Percentiles rank a stretch among this genome's conserved stretches.
Evolutionary conservation across 2,888 invertebrate genomes (phyloP).

Genomic region (Sarcophaga rosellei): DNA sequence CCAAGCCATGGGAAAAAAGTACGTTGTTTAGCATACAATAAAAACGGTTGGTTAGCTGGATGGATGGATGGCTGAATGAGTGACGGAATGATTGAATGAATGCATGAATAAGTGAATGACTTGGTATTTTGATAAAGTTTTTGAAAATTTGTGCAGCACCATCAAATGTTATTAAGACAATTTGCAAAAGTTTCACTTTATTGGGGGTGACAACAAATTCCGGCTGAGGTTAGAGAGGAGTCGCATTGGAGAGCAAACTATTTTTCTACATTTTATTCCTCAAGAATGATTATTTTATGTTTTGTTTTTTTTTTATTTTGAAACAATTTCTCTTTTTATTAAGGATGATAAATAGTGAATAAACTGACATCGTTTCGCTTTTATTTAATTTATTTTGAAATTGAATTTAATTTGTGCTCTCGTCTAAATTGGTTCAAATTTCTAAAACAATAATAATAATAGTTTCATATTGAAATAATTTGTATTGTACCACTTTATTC

Average conservation of each 20-base stretch:
- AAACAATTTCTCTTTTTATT: too few relatives aligned
- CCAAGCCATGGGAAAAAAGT: background rate
- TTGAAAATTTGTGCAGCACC: background rate
- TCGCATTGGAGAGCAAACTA: background rate
- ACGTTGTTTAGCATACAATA: slow-evolving; percentile 7
- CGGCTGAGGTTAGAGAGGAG: background rate
- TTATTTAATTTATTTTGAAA: background rate
- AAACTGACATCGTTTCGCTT: background rate
- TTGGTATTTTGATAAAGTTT: slow-evolving; percentile 4
- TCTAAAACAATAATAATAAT: background rate
- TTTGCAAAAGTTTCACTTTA: slow-evolving; percentile 40
- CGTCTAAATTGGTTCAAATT: background rate
- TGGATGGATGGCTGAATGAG: background rate
- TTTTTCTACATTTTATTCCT: background rate
- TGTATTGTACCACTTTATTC: too few relatives aligned
- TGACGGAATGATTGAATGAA: background rate
- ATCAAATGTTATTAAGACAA: slow-evolving; percentile 47
- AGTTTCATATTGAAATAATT: too few relatives aligned
- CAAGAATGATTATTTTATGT: background rate
- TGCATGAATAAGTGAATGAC: background rate
- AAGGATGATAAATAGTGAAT: background rate
- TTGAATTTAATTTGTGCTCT: background rate
- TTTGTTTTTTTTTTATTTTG: too few relatives aligned
- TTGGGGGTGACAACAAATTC: background rate
- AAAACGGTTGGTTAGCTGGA: background rate